Evolutionary conservation across 1,140 invertebrate genomes (phyloP).

Genomic region (Paraescarpia echinospica): DNA sequence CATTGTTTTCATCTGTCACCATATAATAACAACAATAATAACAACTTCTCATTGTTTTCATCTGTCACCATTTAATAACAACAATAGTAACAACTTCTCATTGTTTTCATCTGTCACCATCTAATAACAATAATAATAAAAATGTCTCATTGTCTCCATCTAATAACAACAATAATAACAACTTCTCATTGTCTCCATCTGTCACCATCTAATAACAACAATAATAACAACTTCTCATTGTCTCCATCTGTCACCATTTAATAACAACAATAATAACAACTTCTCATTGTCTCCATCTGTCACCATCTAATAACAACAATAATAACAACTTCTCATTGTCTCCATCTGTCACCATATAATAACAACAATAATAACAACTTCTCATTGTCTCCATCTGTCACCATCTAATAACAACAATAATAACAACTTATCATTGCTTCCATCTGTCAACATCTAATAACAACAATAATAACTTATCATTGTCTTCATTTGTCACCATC

Average conservation of each 20-base stretch:
- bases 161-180: constrained; percentile 28
- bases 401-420: constrained; percentile 41
- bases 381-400: constrained; percentile 55
- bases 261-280: not conserved
- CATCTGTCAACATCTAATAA: constrained; percentile 53
- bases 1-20: constrained; percentile 55
- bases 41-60: constrained; percentile 49
- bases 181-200: constrained; percentile 53
- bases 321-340: constrained; percentile 47
- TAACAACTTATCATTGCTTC: constrained; percentile 49
- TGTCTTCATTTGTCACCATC: constrained; percentile 57
- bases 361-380: constrained; percentile 21
- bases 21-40: constrained; percentile 40
- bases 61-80: constrained; percentile 52
- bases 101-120: constrained; percentile 57
- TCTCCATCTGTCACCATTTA: constrained; percentile 58
- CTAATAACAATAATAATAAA: constrained; percentile 31
- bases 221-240: constrained; percentile 38
- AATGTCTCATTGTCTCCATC: constrained; percentile 56
- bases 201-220: constrained; percentile 48
- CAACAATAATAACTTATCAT: constrained; percentile 35
- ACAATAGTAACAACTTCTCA: constrained; percentile 34
- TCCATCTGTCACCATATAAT: constrained; percentile 54
- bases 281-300: constrained; percentile 54
- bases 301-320: constrained; percentile 46